A percentile compares a stretch with the other conserved stretches of the same genome.
Evolutionary conservation across 2,113 vertebrate genomes (phyloP).

Genomic region (Hyperopisus bebe): DNA sequence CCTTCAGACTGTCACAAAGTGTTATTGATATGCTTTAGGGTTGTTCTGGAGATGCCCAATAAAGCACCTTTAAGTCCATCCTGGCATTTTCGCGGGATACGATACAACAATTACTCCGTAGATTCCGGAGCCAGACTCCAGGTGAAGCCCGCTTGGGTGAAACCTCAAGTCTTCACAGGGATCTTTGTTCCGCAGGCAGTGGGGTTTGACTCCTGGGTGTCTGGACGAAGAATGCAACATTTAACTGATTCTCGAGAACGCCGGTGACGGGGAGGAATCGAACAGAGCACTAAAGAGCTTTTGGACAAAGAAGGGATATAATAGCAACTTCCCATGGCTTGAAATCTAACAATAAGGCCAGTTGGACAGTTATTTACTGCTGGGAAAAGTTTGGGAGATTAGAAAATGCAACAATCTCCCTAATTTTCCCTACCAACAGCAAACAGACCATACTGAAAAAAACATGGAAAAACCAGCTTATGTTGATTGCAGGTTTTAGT

Average conservation of each 20-base stretch:
- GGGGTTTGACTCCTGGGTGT: background rate
- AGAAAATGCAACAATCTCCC: background rate
- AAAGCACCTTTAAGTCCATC: background rate
- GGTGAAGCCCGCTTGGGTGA: background rate
- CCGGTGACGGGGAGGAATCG: background rate
- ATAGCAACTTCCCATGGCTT: background rate
- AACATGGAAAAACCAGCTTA: background rate
- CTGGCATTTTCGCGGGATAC: background rate
- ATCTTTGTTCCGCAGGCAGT: background rate
- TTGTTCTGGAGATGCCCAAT: background rate
- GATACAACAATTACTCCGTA: background rate
- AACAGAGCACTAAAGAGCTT: background rate
- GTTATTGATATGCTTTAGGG: background rate
- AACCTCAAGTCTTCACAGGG: background rate
- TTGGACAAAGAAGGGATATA: background rate
- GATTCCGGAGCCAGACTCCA: background rate
- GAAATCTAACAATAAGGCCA: background rate
- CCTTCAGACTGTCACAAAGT: background rate
- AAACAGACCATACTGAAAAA: background rate
- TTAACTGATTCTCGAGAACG: background rate
- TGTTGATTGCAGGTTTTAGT: slow-evolving; percentile 17
- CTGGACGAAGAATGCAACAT: background rate
- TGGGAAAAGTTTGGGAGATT: background rate
- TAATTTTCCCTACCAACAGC: background rate
- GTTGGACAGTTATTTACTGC: background rate